Evolutionary conservation across 2,888 invertebrate species (phyloP).

Genomic region (Drosophila koepferae): DNA sequence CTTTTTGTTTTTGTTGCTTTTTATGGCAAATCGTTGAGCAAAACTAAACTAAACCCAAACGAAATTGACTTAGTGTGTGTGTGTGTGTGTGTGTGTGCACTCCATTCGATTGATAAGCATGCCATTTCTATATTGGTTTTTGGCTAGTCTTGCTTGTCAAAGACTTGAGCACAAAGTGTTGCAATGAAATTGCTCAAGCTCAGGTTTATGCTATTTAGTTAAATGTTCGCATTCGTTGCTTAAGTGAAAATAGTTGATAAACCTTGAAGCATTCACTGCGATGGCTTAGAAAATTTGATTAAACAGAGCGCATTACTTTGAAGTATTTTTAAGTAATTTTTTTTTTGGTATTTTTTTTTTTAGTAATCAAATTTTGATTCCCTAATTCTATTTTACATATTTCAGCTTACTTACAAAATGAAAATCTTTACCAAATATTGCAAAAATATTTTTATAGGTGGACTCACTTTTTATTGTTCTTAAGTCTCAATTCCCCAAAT

Average conservation of each 20-base stretch:
- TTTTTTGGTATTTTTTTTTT: not conserved
- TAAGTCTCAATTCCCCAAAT: not conserved
- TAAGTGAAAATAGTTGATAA: not conserved
- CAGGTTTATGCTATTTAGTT: conserved; percentile 8
- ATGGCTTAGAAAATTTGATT: not conserved
- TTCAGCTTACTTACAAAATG: not conserved
- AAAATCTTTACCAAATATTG: not conserved
- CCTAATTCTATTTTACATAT: not conserved
- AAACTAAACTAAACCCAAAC: conserved; percentile 58
- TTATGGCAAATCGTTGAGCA: conserved; percentile 48
- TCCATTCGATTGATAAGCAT: conserved; percentile 32
- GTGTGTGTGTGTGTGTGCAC: conserved; percentile 11
- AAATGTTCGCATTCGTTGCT: conserved; percentile 1
- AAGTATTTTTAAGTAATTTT: not conserved
- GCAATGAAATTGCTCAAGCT: conserved; percentile 22
- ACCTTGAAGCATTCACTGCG: not conserved
- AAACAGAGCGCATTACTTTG: not conserved
- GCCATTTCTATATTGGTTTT: conserved; percentile 38
- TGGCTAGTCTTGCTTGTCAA: conserved; percentile 24
- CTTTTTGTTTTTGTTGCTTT: conserved; percentile 2
- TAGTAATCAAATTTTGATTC: not conserved
- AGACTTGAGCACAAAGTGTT: conserved; percentile 15
- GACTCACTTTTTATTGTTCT: not conserved
- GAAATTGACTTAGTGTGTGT: conserved; percentile 57
- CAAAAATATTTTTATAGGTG: not conserved